These are phyloP conservation scores for Brachionichthys hirsutus DNA, from an alignment of 2,113 vertebrate genomes.

Conservation along the genomic window DNA sequence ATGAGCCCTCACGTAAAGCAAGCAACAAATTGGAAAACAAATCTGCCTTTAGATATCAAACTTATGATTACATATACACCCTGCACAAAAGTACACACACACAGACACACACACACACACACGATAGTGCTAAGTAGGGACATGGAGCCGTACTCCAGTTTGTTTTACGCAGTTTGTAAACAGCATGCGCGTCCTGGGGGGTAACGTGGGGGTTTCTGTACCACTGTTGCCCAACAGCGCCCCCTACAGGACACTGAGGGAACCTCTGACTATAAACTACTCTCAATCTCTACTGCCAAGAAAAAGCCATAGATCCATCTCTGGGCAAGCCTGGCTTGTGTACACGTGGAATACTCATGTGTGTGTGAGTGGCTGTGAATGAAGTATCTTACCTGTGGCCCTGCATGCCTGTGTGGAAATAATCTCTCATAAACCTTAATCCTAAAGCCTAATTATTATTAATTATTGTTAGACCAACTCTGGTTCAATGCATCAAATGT, in stretches of 20 bases:
- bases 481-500: too few species aligned
- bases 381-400: too few species aligned
- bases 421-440: too few species aligned
- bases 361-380: too few species aligned
- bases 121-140: constrained; percentile 56
- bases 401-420: too few species aligned
- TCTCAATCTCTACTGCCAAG: constrained; percentile 25
- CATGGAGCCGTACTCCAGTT: constrained; percentile 54
- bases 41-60: constrained; percentile 21
- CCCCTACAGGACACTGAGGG: constrained; percentile 45
- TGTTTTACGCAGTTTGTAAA: constrained; percentile 73
- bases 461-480: too few species aligned
- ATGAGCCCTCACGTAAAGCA: constrained; percentile 8
- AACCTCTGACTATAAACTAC: too few species aligned
- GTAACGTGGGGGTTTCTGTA: constrained; percentile 11
- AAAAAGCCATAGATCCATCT: not conserved
- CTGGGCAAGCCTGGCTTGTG: too few species aligned
- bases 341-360: too few species aligned
- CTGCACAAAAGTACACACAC: constrained; percentile 8
- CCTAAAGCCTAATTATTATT: too few species aligned
- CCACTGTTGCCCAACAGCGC: constrained; percentile 57
- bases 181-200: constrained; percentile 56
- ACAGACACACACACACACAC: constrained; percentile 28
- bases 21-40: constrained; percentile 4
- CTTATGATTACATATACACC: not conserved